Conservation (phyloP, 2,888 invertebrate species). For the Cyaniris semiargus region DNA sequence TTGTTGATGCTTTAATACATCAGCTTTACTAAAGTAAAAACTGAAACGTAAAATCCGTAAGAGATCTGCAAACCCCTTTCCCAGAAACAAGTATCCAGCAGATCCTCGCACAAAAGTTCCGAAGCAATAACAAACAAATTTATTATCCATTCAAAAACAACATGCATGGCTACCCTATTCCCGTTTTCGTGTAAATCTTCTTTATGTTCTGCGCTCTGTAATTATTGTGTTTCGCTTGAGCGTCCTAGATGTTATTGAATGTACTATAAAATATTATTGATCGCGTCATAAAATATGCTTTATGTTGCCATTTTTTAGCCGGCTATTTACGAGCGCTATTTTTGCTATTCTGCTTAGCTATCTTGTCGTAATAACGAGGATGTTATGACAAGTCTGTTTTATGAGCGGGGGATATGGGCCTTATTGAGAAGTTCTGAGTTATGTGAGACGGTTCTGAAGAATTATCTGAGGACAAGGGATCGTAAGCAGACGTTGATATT, state of each 20-base stretch:
- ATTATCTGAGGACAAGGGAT: neutral
- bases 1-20: neutral
- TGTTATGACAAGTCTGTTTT: conserved; percentile 15
- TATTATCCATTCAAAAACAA: conserved; percentile 27
- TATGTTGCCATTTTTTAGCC: conserved; percentile 63
- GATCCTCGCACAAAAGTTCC: neutral
- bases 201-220: conserved; percentile 66
- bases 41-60: neutral
- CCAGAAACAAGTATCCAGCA: neutral
- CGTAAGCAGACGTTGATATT: neutral
- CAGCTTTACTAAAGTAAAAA: neutral
- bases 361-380: conserved; percentile 8
- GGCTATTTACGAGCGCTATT: conserved; percentile 53
- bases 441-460: neutral
- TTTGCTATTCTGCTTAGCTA: conserved; percentile 24
- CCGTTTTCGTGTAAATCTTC: conserved; percentile 68
- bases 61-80: neutral
- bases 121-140: conserved; percentile 15
- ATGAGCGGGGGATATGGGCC: neutral
- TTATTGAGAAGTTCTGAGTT: conserved; percentile 15
- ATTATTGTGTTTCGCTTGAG: conserved; percentile 75
- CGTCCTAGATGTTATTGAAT: conserved; percentile 73
- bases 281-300: conserved; percentile 69
- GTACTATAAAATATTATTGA: conserved; percentile 77
- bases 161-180: conserved; percentile 38